Conservation (phyloP, 2,113 vertebrate genomes). For the Eulemur macaco region DNA sequence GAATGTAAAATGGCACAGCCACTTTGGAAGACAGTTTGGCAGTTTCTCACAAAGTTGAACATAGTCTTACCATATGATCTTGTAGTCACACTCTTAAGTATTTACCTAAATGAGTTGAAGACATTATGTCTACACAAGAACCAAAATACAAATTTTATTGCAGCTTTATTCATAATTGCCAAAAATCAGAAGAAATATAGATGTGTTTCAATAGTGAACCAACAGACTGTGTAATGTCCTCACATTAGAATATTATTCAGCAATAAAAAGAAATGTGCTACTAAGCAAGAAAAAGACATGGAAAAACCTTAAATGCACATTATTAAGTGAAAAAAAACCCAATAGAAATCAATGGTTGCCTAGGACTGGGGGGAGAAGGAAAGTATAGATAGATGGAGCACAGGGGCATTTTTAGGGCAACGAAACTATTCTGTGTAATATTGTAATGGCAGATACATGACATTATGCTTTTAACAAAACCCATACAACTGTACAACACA, state of each 20-base stretch:
- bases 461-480: background rate
- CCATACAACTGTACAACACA: background rate
- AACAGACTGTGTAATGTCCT: background rate
- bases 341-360: background rate
- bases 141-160: background rate
- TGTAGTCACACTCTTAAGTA: background rate
- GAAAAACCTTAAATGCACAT: background rate
- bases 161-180: background rate
- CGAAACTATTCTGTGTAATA: background rate
- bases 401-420: background rate
- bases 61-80: background rate
- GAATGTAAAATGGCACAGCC: background rate
- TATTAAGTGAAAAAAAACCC: background rate
- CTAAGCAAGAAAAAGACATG: background rate
- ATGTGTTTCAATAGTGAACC: background rate
- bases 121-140: background rate
- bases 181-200: background rate
- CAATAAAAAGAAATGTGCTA: background rate
- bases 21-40: background rate
- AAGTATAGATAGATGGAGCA: background rate
- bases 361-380: background rate
- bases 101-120: background rate
- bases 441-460: background rate
- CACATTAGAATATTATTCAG: background rate
- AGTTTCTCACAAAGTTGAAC: background rate